Evolutionary conservation across 2,888 invertebrate species (phyloP).

Genomic region (Synanthedon andrenaeformis): DNA sequence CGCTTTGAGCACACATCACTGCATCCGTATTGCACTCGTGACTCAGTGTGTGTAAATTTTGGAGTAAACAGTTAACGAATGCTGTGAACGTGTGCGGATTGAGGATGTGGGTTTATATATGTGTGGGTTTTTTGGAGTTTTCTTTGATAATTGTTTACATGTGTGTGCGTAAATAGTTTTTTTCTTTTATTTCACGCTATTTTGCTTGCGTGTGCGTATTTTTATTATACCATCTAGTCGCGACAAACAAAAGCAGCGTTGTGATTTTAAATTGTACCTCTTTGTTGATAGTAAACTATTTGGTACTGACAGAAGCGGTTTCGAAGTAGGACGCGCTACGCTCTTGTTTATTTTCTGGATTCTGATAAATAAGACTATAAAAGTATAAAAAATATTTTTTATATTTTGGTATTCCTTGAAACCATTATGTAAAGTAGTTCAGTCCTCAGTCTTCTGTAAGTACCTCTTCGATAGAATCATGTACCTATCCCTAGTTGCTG

Average conservation of each 20-base stretch:
- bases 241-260: slow-evolving; percentile 5
- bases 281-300: neutral
- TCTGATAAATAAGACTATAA: too few relatives aligned
- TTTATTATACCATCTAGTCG: slow-evolving; percentile 7
- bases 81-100: slow-evolving; percentile 18
- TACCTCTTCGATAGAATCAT: too few relatives aligned
- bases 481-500: too few relatives aligned
- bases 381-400: too few relatives aligned
- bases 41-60: slow-evolving; percentile 29
- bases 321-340: too few relatives aligned
- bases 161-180: slow-evolving; percentile 5
- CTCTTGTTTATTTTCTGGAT: too few relatives aligned
- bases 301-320: too few relatives aligned
- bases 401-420: too few relatives aligned
- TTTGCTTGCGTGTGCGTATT: slow-evolving; percentile 4
- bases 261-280: slow-evolving; percentile 1
- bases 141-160: slow-evolving; percentile 15
- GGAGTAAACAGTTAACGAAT: slow-evolving; percentile 25
- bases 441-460: too few relatives aligned
- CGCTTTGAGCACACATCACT: slow-evolving; percentile 18
- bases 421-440: too few relatives aligned
- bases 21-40: slow-evolving; percentile 34
- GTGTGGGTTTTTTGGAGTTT: slow-evolving; percentile 21
- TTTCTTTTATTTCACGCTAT: slow-evolving; percentile 1
- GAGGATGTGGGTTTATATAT: slow-evolving; percentile 5